Evolutionary conservation across 2,797 vertebrate species (phyloP).

Genomic region (Lophius americanus): DNA sequence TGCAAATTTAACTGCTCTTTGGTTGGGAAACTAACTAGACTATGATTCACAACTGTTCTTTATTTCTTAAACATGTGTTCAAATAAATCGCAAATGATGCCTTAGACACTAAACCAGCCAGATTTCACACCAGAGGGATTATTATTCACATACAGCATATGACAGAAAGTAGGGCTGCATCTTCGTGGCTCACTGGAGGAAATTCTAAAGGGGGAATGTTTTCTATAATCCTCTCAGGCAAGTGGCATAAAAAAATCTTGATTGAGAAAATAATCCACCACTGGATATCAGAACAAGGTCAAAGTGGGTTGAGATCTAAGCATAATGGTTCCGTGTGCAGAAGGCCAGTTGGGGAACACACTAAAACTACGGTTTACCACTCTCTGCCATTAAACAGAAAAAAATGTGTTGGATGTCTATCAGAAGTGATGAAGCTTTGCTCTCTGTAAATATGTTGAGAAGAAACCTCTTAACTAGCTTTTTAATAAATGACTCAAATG

Average conservation of each 20-base stretch:
- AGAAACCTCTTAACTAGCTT: no score
- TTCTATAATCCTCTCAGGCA: conserved; percentile 73
- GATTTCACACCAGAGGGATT: conserved; percentile 41
- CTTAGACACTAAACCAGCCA: background rate
- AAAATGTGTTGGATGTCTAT: no score
- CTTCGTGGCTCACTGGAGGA: conserved; percentile 49
- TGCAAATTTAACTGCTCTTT: background rate
- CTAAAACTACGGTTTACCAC: no score
- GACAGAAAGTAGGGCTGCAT: conserved; percentile 41
- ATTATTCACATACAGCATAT: conserved; percentile 20
- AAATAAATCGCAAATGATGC: background rate
- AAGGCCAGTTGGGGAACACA: background rate
- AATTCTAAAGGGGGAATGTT: conserved; percentile 64
- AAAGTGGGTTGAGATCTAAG: conserved; percentile 58
- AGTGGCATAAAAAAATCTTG: conserved; percentile 76
- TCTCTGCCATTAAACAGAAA: no score
- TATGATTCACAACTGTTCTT: background rate
- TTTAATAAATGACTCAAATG: no score
- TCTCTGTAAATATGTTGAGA: no score
- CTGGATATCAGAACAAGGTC: conserved; percentile 67
- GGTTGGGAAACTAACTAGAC: background rate
- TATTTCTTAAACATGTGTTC: conserved; percentile 6
- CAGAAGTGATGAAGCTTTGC: no score
- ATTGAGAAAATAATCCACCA: conserved; percentile 78
- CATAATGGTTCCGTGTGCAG: conserved; percentile 23